Evolutionary conservation across 37 sponge, comb jelly and placozoan genomes (phyloP).

Genomic region (Eunapius fragilis): DNA sequence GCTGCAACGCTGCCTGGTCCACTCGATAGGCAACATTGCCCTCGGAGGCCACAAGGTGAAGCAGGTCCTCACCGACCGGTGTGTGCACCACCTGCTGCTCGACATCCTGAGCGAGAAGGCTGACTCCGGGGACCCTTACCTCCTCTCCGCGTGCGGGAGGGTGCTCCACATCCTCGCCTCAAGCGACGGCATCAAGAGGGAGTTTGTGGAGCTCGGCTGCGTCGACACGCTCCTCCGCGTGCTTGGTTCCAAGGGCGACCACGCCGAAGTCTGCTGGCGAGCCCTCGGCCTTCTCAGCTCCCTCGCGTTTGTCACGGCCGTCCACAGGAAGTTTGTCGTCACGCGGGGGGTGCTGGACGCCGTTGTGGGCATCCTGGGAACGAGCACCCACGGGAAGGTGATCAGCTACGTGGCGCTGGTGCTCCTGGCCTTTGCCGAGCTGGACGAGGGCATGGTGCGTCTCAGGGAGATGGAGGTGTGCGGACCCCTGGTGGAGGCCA

Average conservation of each 20-base stretch:
- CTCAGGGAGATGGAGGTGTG: conserved; percentile 37
- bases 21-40: conserved; percentile 82
- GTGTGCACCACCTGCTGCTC: conserved; percentile 32
- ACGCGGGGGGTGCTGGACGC: conserved; percentile 33
- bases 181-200: conserved; percentile 70
- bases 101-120: conserved; percentile 17
- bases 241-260: conserved; percentile 18
- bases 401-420: conserved; percentile 66
- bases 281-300: conserved; percentile 72
- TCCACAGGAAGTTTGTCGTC: conserved; percentile 52
- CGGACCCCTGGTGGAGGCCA: conserved; percentile 13
- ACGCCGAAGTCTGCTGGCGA: conserved; percentile 63
- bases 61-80: conserved; percentile 33
- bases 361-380: conserved; percentile 27
- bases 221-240: conserved; percentile 43
- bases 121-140: conserved; percentile 12
- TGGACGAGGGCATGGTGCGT: conserved; percentile 37
- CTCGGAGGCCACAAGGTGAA: conserved; percentile 69
- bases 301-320: conserved; percentile 69
- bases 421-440: conserved; percentile 53
- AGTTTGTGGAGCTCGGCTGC: conserved; percentile 57
- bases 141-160: conserved; percentile 72
- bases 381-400: conserved; percentile 50
- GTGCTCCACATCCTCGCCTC: conserved; percentile 82
- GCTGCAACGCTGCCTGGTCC: conserved; percentile 40